These are phyloP conservation scores for Enchytraeus crypticus DNA, from an alignment of 2,888 invertebrate genomes.

Conservation along the genomic window DNA sequence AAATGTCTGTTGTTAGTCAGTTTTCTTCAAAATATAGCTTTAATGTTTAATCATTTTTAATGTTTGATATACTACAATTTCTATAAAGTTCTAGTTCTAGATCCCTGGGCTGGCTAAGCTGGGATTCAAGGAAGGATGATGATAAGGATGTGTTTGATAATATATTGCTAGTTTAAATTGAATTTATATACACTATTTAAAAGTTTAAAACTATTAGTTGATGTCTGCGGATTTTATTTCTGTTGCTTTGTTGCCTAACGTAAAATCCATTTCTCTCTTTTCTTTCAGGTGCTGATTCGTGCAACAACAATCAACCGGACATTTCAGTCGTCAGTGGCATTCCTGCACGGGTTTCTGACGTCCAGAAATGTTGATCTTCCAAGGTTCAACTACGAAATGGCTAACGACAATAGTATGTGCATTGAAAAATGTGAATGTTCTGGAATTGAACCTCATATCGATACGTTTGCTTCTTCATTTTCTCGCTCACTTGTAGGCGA, in stretches of 20 bases:
- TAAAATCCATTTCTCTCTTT: constrained; percentile 15
- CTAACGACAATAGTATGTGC: constrained; percentile 21
- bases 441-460: constrained; percentile 57
- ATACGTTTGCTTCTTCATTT: constrained; percentile 18
- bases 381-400: constrained; percentile 55
- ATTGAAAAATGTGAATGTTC: constrained; percentile 62
- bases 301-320: constrained; percentile 75
- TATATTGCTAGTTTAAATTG: too few species aligned
- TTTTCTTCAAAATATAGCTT: too few species aligned
- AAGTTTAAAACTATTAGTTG: too few species aligned
- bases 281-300: constrained; percentile 55
- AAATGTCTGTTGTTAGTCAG: too few species aligned
- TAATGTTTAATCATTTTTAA: too few species aligned
- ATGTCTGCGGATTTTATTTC: too few species aligned
- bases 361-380: constrained; percentile 55
- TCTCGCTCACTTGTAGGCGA: neutral
- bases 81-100: too few species aligned
- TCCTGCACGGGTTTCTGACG: constrained; percentile 65
- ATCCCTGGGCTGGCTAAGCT: too few species aligned
- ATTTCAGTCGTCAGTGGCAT: constrained; percentile 77
- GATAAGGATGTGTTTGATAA: too few species aligned
- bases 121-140: too few species aligned
- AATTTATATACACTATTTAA: constrained; percentile 3
- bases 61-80: too few species aligned
- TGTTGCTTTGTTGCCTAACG: too few species aligned